Percentiles rank a stretch among this genome's conserved stretches.
phyloP scores from a whole-genome alignment of 2,888 invertebrate species.

The Amitus sp. region DNA sequence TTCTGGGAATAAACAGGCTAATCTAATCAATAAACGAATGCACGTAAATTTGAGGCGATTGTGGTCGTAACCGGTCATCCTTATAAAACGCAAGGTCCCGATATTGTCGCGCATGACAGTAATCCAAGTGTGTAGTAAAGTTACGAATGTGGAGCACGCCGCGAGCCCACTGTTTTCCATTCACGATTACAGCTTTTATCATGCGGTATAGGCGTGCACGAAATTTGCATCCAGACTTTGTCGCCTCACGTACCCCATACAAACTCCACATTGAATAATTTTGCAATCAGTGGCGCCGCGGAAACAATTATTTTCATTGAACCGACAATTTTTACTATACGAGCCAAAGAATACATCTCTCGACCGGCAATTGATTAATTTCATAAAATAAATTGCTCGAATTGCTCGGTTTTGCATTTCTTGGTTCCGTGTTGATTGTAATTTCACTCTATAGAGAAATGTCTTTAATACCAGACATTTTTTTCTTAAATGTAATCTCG shows the following conservation, averaged over 20 bases:
- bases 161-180: not conserved
- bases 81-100: constrained; percentile 6
- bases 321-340: not conserved
- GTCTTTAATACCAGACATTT: too few species aligned
- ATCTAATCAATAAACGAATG: not conserved
- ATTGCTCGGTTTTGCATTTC: too few species aligned
- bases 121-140: constrained; percentile 3
- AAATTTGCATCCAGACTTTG: too few species aligned
- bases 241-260: too few species aligned
- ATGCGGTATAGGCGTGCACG: not conserved
- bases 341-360: too few species aligned
- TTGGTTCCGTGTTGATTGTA: too few species aligned
- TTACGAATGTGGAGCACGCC: constrained; percentile 2
- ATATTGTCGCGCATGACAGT: constrained; percentile 4
- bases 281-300: not conserved
- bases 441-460: too few species aligned
- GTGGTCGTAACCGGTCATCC: constrained; percentile 2
- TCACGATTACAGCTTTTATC: constrained; percentile 1
- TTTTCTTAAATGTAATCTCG: too few species aligned
- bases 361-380: not conserved
- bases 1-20: not conserved
- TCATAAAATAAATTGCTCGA: too few species aligned
- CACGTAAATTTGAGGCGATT: not conserved
- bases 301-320: not conserved
- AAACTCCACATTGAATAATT: not conserved